These are phyloP conservation scores for Dendrolimus kikuchii DNA, from an alignment of 1,140 invertebrate species.

Conservation along the genomic window DNA sequence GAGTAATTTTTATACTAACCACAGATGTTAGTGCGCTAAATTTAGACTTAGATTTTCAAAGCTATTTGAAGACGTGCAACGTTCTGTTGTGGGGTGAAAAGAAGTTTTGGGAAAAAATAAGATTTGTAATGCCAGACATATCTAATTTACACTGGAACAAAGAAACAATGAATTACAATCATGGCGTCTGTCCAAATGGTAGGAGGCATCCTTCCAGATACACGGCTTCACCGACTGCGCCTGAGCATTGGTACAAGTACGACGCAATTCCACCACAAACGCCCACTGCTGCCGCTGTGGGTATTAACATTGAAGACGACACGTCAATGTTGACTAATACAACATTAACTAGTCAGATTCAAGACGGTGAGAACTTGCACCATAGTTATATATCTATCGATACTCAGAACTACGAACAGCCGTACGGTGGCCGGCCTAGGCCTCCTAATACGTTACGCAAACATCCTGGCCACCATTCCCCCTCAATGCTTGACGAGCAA, in stretches of 20 bases:
- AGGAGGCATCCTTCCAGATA: conserved; percentile 66
- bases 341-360: conserved; percentile 66
- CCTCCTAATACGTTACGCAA: conserved; percentile 57
- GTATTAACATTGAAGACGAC: conserved; percentile 60
- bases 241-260: conserved; percentile 71
- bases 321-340: conserved; percentile 69
- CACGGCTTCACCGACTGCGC: conserved; percentile 68
- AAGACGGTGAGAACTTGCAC: conserved; percentile 63
- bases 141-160: conserved; percentile 71
- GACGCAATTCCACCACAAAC: conserved; percentile 69
- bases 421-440: conserved; percentile 56
- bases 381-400: conserved; percentile 71
- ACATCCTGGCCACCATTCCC: conserved; percentile 49
- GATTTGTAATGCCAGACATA: conserved; percentile 89
- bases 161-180: conserved; percentile 63
- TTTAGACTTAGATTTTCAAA: conserved; percentile 85
- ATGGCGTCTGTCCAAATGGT: conserved; percentile 59
- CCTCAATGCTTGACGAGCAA: conserved; percentile 67
- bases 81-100: conserved; percentile 89
- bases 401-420: conserved; percentile 68
- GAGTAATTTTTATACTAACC: conserved; percentile 78
- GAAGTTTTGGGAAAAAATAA: conserved; percentile 91
- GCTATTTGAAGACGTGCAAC: conserved; percentile 86
- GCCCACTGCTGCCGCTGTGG: conserved; percentile 41
- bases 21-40: conserved; percentile 86